Evolutionary conservation across 1,140 invertebrate genomes (phyloP).

Genomic region (Elysia chlorotica): DNA sequence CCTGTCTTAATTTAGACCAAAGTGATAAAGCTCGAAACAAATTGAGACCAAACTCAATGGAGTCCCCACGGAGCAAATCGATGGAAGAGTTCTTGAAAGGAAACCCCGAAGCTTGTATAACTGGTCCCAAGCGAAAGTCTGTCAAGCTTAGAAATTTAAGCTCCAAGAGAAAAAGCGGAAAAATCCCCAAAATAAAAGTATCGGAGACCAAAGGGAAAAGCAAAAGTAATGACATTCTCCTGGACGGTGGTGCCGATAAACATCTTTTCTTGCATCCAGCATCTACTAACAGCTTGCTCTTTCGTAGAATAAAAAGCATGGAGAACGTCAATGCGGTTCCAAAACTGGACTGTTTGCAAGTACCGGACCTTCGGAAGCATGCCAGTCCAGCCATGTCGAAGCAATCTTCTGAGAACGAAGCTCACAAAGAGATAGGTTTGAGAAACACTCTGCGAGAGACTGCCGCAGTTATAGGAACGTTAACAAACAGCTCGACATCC

Average conservation of each 20-base stretch:
- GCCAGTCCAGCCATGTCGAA: background rate
- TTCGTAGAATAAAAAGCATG: slow-evolving; percentile 1
- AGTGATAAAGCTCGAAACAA: background rate
- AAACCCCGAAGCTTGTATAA: background rate
- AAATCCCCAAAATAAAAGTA: slow-evolving; percentile 19
- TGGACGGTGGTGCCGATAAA: too few relatives aligned
- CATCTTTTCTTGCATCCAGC: too few relatives aligned
- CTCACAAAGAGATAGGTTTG: background rate
- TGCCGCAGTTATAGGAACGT: background rate
- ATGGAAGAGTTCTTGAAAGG: background rate
- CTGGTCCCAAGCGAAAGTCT: background rate
- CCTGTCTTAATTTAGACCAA: background rate
- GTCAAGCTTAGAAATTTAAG: background rate
- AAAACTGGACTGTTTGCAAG: background rate
- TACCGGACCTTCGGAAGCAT: background rate
- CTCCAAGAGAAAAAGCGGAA: background rate
- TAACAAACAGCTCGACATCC: slow-evolving; percentile 1
- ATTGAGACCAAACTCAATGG: background rate
- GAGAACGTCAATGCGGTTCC: slow-evolving; percentile 4
- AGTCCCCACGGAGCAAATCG: background rate
- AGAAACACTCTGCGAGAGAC: background rate
- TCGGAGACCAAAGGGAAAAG: too few relatives aligned
- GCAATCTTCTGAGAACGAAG: background rate
- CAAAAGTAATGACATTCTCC: too few relatives aligned
- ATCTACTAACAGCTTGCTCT: slow-evolving; percentile 6